A percentile compares a stretch with the other conserved stretches of the same genome.
These are phyloP conservation scores for Barypeithes pellucidus DNA, from an alignment of 2,888 invertebrate genomes.

Conservation along the genomic window DNA sequence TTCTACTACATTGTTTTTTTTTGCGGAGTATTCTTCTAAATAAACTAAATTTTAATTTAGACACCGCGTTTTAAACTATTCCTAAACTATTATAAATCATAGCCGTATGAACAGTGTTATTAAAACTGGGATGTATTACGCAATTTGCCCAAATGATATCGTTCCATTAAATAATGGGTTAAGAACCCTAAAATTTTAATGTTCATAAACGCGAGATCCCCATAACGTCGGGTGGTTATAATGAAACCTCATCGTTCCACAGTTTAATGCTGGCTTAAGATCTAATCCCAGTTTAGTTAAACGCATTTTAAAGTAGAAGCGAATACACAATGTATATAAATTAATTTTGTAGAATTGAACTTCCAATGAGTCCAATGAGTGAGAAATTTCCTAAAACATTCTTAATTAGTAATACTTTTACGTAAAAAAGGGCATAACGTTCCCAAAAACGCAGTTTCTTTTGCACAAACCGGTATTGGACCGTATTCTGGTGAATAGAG, in stretches of 20 bases:
- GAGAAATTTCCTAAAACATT: background rate
- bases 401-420: too few species aligned
- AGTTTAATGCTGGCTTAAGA: conserved; percentile 38
- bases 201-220: conserved; percentile 44
- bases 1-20: too few species aligned
- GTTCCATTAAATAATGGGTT: conserved; percentile 38
- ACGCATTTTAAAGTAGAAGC: conserved; percentile 23
- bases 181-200: conserved; percentile 44
- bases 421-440: too few species aligned
- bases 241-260: conserved; percentile 33
- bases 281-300: conserved; percentile 35
- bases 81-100: background rate
- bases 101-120: background rate
- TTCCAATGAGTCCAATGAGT: background rate
- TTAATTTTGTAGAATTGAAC: background rate
- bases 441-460: too few species aligned
- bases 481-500: too few species aligned
- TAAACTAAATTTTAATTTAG: too few species aligned
- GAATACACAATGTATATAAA: conserved; percentile 39
- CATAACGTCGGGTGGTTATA: conserved; percentile 35
- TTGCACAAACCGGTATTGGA: too few species aligned
- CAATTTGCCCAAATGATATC: conserved; percentile 30
- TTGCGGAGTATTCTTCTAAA: too few species aligned
- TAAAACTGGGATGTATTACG: conserved; percentile 21
- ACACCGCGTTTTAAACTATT: background rate